Base-by-base conservation (phyloP, 2,888 invertebrate species). In the Dascillus cervinus region DNA sequence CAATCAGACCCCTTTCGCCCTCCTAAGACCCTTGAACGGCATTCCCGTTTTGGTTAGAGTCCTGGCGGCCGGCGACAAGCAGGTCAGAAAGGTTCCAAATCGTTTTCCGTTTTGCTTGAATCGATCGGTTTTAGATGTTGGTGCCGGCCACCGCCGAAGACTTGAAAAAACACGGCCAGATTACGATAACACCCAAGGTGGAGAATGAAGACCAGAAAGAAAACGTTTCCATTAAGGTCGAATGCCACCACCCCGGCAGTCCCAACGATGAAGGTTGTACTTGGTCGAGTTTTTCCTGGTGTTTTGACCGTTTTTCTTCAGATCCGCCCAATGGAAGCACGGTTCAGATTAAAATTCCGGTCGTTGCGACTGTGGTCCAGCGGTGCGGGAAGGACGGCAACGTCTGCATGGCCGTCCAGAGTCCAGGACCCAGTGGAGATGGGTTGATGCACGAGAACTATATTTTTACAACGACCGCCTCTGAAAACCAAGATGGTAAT, bases 111-210 rank as follows among this genome's bases (percentile, higher is more conserved):
- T n/a, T n/a, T n/a, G n/a, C n/a, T n/a, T n/a, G n/a, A n/a, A n/a
- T n/a, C n/a, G n/a, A n/a, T n/a, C n/a, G n/a, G n/a, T 36, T 29
- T 11, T 47, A 82, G 75, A 74, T 80, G 70, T 55, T 82, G 44
- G 77, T 81, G 4, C 80, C 82, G 1, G 82, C 82, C 1, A 79
- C 79, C 4, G 78, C 80, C 2, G 80, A 80, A 48, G 82, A 82
- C 58, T 62, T 82, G 20, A 72, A 75, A 52, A 68, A 71, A 34
- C 73, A 77, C 17, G 79, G 79, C 1, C 77, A 78, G 56, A 76
- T 82, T 22, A 61, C 64, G 0, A 57, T 64, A 11, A 59, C 54
- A 3, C 43, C 52, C 6, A 26, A 39, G 17, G 22, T 9, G 4
- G 24, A 26, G 3, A 31, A 39, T 4, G 12, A 26, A 3, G 12